A percentile compares a stretch with the other conserved stretches of the same genome.
Evolutionary conservation across 1,140 invertebrate genomes (phyloP).

Genomic region (Caenorhabditis elegans): WBcel235 BX284602.5:6527501-6528000

Average conservation of each 20-base stretch:
- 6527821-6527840: constrained; percentile 40
- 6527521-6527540: neutral
- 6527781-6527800: neutral
- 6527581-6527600: neutral
- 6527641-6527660: neutral
- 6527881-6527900: neutral
- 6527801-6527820: constrained; percentile 25
- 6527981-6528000: constrained; percentile 26
- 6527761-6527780: constrained; percentile 8
- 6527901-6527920: neutral
- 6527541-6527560: neutral
- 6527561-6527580: neutral
- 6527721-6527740: neutral
- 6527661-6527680: neutral
- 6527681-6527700: constrained; percentile 26
- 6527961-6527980: constrained; percentile 39
- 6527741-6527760: neutral
- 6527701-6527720: constrained; percentile 27
- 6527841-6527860: neutral
- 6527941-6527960: neutral
- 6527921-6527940: neutral
- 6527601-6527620: constrained; percentile 34
- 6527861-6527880: neutral
- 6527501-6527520: neutral
- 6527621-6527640: constrained; percentile 15